Evolutionary conservation across 53 echinoderm and acorn worm genomes (phyloP), one percentile per base, ranked within the genome.

Genomic region (Hippasteria phrygiana): DNA sequence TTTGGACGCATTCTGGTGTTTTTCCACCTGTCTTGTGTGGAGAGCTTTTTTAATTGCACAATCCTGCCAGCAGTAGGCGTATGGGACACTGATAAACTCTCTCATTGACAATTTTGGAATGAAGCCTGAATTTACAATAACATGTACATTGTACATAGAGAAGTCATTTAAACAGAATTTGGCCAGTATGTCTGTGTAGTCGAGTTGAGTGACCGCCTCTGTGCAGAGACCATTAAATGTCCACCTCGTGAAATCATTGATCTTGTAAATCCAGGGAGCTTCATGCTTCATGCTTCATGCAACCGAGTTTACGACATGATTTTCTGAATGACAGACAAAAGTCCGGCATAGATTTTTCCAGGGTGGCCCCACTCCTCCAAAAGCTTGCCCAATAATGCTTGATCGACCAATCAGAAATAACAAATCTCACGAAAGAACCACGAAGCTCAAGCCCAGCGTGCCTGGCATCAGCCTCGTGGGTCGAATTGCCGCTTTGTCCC

Each of bases 401-500:
- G 16, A 81, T 81, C 81, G 81, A 81, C 43, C 81, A 81, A 81
- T 81, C 81, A 65, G 81, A 65, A 64, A 42, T 36, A 59, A 35
- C 10, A 71, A 71, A 71, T 37, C 4, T 3, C 55, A 12, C 5
- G 27, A 14, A 28, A 79, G 59, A 79, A 53, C 17, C 76, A 48
- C 76, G 31, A 46, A 65, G 43, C 2, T 45, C 81, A 29, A 46
- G 8, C 7, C 81, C 64, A 62, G 63, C 29, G 34, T 43, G 64
- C 14, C 81, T 14, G 43, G 81, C 48, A 17, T 65, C 64, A 65
- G 17, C 43, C 40, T 28, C 63, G 46, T 41, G 63, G 81, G 81
- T 81, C 81, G 81, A 81, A 81, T 65, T 63, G 64, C 81, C 45
- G 27, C 81, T 81, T 81, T 81, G 81, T 81, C 63, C 65, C 81